Percentiles rank a stretch among this genome's conserved stretches.
Conservation (phyloP, 2,888 invertebrate species). For the Acanthosepion pharaonis region DNA sequence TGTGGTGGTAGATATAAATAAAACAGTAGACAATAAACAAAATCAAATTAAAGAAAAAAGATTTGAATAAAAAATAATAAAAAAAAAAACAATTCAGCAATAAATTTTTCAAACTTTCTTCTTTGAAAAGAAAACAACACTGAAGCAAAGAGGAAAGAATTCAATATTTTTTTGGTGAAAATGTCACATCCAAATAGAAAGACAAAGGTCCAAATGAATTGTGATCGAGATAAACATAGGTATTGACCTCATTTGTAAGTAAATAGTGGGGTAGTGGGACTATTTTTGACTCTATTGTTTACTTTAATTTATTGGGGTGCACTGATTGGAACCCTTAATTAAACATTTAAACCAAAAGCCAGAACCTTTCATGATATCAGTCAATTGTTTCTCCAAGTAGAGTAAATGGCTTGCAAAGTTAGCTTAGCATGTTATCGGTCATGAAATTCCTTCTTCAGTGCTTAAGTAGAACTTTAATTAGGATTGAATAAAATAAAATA, state of each 20-base stretch:
- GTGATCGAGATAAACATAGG: background rate
- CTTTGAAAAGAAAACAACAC: background rate
- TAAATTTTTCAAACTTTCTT: background rate
- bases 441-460: no score
- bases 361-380: no score
- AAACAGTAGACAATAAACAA: background rate
- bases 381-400: no score
- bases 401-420: no score
- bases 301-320: background rate
- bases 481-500: no score
- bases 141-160: background rate
- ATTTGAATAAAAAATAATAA: background rate
- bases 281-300: background rate
- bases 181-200: no score
- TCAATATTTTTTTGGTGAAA: no score
- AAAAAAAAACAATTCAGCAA: background rate
- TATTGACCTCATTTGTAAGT: background rate
- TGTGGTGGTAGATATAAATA: background rate
- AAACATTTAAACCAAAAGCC: background rate
- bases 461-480: no score
- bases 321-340: background rate
- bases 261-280: background rate
- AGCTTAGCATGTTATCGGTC: no score
- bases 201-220: background rate
- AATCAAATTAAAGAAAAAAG: background rate